These are phyloP conservation scores for Zootermopsis nevadensis DNA, from an alignment of 2,888 invertebrate genomes.

Conservation along the genomic window DNA sequence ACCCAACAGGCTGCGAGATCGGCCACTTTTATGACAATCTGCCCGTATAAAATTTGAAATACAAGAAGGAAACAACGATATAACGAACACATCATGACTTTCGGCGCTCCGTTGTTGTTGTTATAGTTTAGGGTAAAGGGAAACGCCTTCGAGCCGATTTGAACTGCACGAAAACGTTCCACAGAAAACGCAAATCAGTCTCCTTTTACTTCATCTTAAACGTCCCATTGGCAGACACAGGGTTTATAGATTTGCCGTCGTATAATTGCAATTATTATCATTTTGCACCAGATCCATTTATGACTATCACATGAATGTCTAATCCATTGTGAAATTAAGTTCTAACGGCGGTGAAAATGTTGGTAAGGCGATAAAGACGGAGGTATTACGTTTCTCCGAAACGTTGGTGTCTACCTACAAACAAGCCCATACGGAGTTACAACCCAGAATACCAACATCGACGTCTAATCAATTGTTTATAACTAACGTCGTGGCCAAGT, in stretches of 20 bases:
- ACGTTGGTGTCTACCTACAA: too few relatives aligned
- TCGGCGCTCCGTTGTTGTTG: background rate
- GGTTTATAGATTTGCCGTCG: background rate
- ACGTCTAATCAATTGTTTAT: too few relatives aligned
- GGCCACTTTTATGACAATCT: background rate
- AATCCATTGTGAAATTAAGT: too few relatives aligned
- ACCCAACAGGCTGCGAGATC: background rate
- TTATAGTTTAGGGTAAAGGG: background rate
- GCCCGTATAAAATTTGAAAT: conserved; percentile 20
- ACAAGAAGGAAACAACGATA: conserved; percentile 10
- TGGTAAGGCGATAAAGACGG: too few relatives aligned
- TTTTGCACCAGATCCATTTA: background rate
- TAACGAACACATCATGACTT: background rate
- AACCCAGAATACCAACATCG: too few relatives aligned
- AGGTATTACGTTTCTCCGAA: too few relatives aligned
- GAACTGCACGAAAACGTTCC: background rate
- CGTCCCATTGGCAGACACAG: background rate
- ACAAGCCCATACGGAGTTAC: too few relatives aligned
- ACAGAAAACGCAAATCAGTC: background rate
- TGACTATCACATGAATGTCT: background rate
- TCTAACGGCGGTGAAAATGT: too few relatives aligned
- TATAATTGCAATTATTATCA: background rate
- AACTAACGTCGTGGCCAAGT: too few relatives aligned
- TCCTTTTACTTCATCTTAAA: background rate
- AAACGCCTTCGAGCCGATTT: background rate